phyloP scores from a whole-genome alignment of 30 jellyfish, hydroid and myxozoan species.

The Aurelia aurita complex sp. Pacific region DNA sequence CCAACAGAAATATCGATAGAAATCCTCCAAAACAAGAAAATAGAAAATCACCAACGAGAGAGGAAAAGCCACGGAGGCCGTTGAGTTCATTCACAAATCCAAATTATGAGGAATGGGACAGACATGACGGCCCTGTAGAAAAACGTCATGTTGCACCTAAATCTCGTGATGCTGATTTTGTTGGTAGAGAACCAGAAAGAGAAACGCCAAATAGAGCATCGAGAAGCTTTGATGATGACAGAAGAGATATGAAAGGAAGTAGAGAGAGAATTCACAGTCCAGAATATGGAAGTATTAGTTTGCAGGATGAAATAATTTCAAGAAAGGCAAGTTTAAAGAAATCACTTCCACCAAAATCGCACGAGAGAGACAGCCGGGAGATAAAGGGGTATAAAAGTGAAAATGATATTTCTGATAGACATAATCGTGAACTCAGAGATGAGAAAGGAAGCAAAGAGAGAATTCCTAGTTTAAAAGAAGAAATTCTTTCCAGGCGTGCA shows the following conservation, averaged over 20 bases:
- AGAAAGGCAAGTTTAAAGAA: conserved; percentile 1
- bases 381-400: neutral
- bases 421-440: neutral
- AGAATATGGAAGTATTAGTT: neutral
- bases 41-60: neutral
- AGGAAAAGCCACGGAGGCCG: neutral
- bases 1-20: neutral
- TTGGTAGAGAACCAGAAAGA: neutral
- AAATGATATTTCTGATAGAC: neutral
- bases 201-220: neutral
- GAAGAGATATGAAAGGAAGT: neutral
- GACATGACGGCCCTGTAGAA: too few relatives aligned
- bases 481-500: neutral
- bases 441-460: too few relatives aligned
- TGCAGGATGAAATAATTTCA: neutral
- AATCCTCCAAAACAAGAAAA: neutral
- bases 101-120: neutral
- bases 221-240: neutral
- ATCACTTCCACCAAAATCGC: neutral
- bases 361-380: neutral
- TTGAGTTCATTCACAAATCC: neutral
- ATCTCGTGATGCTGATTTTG: neutral
- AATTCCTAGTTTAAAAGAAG: neutral
- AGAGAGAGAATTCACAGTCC: neutral
- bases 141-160: too few relatives aligned